Percentiles rank a stretch among this genome's conserved stretches.
phyloP scores from a whole-genome alignment of 2,113 vertebrate species.

The Pygoscelis adeliae region DNA sequence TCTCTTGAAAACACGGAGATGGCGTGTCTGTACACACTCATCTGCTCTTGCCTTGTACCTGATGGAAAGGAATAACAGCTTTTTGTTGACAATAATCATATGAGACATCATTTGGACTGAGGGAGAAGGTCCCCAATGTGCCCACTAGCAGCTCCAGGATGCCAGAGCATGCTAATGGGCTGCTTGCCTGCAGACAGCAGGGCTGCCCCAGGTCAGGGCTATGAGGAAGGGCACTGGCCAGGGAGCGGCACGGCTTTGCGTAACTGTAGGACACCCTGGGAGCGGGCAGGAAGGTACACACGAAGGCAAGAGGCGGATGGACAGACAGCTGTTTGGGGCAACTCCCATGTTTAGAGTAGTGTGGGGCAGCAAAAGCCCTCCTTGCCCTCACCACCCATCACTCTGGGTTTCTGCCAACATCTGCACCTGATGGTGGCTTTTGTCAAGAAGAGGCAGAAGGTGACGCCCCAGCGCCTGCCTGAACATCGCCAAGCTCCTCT shows the following conservation, averaged over 20 bases:
- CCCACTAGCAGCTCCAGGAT: background rate
- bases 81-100: background rate
- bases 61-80: background rate
- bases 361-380: background rate
- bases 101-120: background rate
- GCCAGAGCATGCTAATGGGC: background rate
- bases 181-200: background rate
- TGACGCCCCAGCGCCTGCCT: background rate
- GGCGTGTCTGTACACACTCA: background rate
- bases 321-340: background rate
- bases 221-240: background rate
- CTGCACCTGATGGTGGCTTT: background rate
- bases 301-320: background rate
- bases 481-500: background rate
- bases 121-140: background rate
- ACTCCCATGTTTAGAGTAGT: background rate
- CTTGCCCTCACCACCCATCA: background rate
- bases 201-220: background rate
- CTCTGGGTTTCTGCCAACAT: background rate
- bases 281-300: background rate
- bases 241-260: background rate
- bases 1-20: background rate
- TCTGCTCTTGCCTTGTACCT: background rate
- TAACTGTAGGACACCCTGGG: background rate
- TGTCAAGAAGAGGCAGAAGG: background rate